Evolutionary conservation across 2,888 invertebrate species (phyloP), one percentile per base, ranked within the genome.

Genomic region (Zele albiditarsus): DNA sequence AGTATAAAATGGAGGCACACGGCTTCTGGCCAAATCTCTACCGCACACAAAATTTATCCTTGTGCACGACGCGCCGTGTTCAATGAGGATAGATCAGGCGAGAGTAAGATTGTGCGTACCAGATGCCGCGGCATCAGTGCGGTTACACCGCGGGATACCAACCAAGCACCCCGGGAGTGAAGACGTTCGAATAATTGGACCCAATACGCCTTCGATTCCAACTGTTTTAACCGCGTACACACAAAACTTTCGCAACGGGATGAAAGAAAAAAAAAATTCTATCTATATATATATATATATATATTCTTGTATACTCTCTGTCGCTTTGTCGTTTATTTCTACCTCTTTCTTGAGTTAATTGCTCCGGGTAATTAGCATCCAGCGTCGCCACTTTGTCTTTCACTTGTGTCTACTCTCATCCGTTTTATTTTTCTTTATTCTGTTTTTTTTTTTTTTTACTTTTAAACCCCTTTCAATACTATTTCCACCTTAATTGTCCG

Each of bases 161-260:
- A n/a, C 46, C 83, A 81, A 83, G 83, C 84, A 82, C 83, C 81
- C 84, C 81, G 81, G 80, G 83, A 85, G 85, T 86, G 85, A 86
- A 85, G 85, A 86, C 83, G 84, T 85, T 82, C 80, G 80, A 85
- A 84, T 85, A 85, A 85, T 85, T 85, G 85, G 86, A 78, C 81
- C 76, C 66, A 69, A 81, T 74, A 38, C 69, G 65, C 83, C 76
- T 83, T 84, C 84, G 83, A 83, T 83, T 84, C 80, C 80, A 79
- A 82, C 79, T 80, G 80, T 28, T 28, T 28, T 62, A 31, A 62
- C 62, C 76, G 70, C 31, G 8, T 42, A 28, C 31, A 14, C 33
- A 33, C 33, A 33, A 31, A 58, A 68, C 28, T 27, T 68, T 49
- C 27, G 16, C 49, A 27, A 38, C 38, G 38, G 38, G 38, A 38